These are phyloP conservation scores for Apeltes quadracus DNA, from an alignment of 2,113 vertebrate genomes.

Conservation along the genomic window DNA sequence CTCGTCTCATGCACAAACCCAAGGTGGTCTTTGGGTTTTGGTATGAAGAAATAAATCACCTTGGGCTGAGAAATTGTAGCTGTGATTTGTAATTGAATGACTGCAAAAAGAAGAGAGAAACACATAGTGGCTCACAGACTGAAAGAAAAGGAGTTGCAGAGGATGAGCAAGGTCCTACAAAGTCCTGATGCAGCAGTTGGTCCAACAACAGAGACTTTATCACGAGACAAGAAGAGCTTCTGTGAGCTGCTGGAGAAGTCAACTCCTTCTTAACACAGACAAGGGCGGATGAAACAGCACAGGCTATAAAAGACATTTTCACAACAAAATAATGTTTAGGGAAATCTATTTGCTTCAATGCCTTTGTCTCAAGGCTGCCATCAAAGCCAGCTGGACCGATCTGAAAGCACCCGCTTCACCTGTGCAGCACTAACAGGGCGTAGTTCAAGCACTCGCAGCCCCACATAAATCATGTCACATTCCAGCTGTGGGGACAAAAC, in stretches of 20 bases:
- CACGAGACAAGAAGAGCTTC: background rate
- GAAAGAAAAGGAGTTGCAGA: background rate
- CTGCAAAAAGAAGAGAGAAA: background rate
- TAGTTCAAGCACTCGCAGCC: background rate
- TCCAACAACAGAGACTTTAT: background rate
- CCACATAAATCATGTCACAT: background rate
- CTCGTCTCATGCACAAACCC: background rate
- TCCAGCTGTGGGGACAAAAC: conserved; percentile 7
- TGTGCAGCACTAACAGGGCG: background rate
- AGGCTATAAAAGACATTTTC: background rate
- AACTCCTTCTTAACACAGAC: conserved; percentile 1
- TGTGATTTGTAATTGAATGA: too few relatives aligned
- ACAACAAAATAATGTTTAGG: background rate
- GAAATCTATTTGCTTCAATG: background rate
- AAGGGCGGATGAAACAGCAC: background rate
- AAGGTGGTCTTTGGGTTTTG: background rate
- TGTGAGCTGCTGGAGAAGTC: background rate
- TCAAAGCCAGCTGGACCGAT: too few relatives aligned
- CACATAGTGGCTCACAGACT: background rate
- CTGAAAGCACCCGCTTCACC: too few relatives aligned
- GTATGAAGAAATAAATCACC: too few relatives aligned
- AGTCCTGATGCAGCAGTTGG: background rate
- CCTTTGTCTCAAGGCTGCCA: background rate
- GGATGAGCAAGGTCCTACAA: background rate
- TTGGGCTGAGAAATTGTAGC: too few relatives aligned